These are phyloP conservation scores for Ptiloglossa arizonensis DNA, from an alignment of 1,140 invertebrate species.

Conservation along the genomic window DNA sequence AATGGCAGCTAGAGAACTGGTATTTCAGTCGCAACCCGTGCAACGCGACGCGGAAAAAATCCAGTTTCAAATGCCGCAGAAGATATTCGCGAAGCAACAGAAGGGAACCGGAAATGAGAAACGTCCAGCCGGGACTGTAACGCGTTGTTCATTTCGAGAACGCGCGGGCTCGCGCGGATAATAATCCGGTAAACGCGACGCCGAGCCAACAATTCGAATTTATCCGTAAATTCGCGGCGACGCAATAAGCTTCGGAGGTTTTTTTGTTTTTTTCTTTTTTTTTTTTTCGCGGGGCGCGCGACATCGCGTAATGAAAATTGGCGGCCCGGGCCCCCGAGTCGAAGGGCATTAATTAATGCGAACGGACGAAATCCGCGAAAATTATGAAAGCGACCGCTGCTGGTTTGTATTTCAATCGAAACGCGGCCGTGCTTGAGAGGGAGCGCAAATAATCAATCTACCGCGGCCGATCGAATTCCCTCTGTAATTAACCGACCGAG, in stretches of 20 bases:
- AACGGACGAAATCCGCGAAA: slow-evolving; percentile 6
- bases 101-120: background rate
- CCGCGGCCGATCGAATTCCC: background rate
- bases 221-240: background rate
- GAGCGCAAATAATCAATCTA: slow-evolving; percentile 5
- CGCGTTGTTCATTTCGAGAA: background rate
- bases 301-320: slow-evolving; percentile 1
- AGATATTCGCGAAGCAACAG: background rate
- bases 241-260: slow-evolving; percentile 16
- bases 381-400: slow-evolving; percentile 22
- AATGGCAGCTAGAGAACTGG: too few species aligned
- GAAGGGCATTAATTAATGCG: slow-evolving; percentile 19
- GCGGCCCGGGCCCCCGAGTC: background rate
- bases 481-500: background rate
- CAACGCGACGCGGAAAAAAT: too few species aligned
- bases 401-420: background rate
- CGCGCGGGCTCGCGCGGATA: background rate
- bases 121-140: background rate
- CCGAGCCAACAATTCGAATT: slow-evolving; percentile 6
- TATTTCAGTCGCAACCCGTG: too few species aligned
- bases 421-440: background rate
- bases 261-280: too few species aligned
- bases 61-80: background rate
- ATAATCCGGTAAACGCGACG: slow-evolving; percentile 4
- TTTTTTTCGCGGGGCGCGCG: background rate